A percentile compares a stretch with the other conserved stretches of the same genome.
Evolutionary conservation across 2,888 invertebrate species (phyloP).

Genomic region (Apamea monoglypha): DNA sequence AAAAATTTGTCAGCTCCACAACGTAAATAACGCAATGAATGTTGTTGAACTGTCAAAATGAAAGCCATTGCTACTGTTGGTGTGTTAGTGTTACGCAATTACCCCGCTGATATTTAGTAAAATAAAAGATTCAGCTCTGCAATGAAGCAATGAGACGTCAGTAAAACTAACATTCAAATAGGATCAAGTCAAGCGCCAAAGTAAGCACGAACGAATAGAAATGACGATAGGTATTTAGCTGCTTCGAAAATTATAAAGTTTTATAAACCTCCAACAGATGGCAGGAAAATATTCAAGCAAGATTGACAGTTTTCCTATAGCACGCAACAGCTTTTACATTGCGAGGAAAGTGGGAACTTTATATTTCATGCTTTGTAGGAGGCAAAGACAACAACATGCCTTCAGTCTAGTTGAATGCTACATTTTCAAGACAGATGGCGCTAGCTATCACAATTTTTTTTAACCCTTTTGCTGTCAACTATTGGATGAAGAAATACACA

Average conservation of each 20-base stretch:
- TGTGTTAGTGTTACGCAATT: too few relatives aligned
- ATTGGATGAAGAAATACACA: too few relatives aligned
- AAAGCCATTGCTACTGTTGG: too few relatives aligned
- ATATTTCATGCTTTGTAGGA: too few relatives aligned
- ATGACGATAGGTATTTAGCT: too few relatives aligned
- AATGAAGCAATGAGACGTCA: not conserved
- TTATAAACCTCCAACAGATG: not conserved
- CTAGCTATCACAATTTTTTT: not conserved
- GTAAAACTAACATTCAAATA: not conserved
- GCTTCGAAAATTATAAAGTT: not conserved
- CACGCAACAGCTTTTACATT: not conserved
- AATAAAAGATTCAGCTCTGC: not conserved
- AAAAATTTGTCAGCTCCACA: too few relatives aligned
- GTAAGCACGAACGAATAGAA: not conserved
- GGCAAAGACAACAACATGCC: not conserved
- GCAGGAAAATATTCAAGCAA: not conserved
- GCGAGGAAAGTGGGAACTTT: not conserved
- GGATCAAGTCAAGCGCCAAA: not conserved
- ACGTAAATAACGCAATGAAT: too few relatives aligned
- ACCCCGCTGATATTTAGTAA: not conserved
- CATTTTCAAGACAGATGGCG: conserved; percentile 21
- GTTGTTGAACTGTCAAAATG: too few relatives aligned
- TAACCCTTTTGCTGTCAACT: too few relatives aligned
- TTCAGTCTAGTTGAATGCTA: not conserved
- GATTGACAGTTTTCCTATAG: not conserved